Evolutionary conservation across 2,888 invertebrate species (phyloP), one percentile per base, ranked within the genome.

Genomic region (Euzetes globulus): DNA sequence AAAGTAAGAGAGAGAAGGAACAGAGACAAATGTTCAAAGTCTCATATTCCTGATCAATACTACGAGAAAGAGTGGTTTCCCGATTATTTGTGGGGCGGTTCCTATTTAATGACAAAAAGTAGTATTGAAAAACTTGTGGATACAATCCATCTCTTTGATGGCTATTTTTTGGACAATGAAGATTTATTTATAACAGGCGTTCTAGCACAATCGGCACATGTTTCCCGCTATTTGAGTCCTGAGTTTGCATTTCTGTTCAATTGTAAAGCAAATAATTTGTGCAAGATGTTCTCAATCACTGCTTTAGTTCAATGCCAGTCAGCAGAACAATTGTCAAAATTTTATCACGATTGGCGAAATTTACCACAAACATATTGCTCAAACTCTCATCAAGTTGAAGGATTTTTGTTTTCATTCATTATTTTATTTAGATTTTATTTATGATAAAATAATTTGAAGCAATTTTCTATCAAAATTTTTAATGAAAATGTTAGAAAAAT

Each of bases 91-190:
- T 68, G 41, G 15, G 68, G 68, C 1, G 4, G 22, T 4, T 19
- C 68, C 22, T 68, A 68, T 41, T 19, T 68, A 3, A 68, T 68
- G 41, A 77, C 77, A 29, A 50, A 58, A 52, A 75, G 76, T 63
- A 37, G 76, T 2, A 74, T 75, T 25, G 55, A 72, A 2, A 45
- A 73, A 29, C 74, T 78, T n/a, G n/a, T n/a, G n/a, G n/a, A n/a
- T n/a, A n/a, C n/a, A n/a, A n/a, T n/a, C n/a, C n/a, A n/a, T n/a
- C n/a, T n/a, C n/a, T n/a, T n/a, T n/a, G n/a, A n/a, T n/a, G n/a
- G n/a, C n/a, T n/a, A n/a, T n/a, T n/a, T n/a, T n/a, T n/a, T n/a
- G n/a, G n/a, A n/a, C n/a, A n/a, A n/a, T n/a, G n/a, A n/a, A n/a
- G n/a, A n/a, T n/a, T n/a, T n/a, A n/a, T n/a, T n/a, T n/a, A n/a